phyloP scores from a whole-genome alignment of 2,113 vertebrate genomes.

The cat (Felis catus) region DNA sequence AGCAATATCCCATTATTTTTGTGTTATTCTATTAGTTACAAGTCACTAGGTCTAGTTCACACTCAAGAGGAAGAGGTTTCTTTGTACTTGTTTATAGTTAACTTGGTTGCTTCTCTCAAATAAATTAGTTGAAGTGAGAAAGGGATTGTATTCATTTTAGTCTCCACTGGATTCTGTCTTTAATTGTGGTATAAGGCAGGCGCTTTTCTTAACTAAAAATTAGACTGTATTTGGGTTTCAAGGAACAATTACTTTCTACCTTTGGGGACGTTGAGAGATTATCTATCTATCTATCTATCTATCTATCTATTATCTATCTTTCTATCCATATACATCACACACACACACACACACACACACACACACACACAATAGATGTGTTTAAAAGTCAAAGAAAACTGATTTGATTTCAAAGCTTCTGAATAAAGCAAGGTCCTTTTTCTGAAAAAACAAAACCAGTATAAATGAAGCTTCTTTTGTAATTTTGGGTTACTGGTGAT shows the following conservation, averaged over 20 bases:
- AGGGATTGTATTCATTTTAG: neutral
- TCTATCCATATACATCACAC: neutral
- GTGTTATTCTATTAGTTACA: neutral
- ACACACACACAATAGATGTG: neutral
- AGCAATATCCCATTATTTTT: neutral
- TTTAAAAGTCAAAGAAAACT: neutral
- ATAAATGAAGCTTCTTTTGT: neutral
- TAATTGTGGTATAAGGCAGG: neutral
- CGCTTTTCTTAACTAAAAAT: neutral
- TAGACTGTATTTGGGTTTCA: neutral
- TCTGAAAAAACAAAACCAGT: neutral
- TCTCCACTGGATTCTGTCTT: neutral
- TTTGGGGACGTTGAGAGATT: neutral
- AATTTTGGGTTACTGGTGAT: neutral
- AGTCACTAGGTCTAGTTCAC: neutral
- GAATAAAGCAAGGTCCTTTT: neutral
- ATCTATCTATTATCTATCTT: neutral
- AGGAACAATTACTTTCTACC: neutral
- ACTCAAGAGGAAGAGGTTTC: neutral
- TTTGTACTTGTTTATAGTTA: neutral
- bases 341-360: neutral
- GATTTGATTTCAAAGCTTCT: constrained; percentile 18
- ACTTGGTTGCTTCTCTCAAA: neutral
- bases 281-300: neutral
- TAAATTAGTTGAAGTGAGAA: neutral